Evolutionary conservation across 2,797 vertebrate genomes (phyloP).

Genomic region (Hippopotamyrus pictus): DNA sequence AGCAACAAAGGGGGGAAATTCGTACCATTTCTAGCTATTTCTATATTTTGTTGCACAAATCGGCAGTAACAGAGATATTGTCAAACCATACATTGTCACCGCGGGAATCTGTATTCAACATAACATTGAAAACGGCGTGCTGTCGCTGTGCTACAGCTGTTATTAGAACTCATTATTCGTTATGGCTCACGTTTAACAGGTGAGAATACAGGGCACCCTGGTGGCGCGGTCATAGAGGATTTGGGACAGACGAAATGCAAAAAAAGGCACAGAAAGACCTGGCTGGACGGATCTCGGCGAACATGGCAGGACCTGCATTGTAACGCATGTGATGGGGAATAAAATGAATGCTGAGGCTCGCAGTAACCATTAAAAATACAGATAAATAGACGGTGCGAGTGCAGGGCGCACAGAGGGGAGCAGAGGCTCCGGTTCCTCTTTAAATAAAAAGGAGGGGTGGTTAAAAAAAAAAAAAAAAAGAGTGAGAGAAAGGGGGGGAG

Average conservation of each 20-base stretch:
- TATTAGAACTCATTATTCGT: background rate
- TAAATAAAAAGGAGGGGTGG: conserved; percentile 12
- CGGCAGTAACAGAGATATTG: background rate
- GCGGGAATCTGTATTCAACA: background rate
- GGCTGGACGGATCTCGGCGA: background rate
- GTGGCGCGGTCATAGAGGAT: background rate
- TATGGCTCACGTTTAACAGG: background rate
- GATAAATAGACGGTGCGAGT: background rate
- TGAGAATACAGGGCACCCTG: background rate
- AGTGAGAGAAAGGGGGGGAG: conserved; percentile 21
- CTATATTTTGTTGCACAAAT: background rate
- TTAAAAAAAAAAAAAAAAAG: conserved; percentile 14
- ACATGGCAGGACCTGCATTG: background rate
- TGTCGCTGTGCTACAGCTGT: background rate
- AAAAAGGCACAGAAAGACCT: background rate
- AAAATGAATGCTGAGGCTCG: background rate
- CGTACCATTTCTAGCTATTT: background rate
- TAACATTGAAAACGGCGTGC: background rate
- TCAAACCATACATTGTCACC: background rate
- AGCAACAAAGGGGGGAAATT: background rate
- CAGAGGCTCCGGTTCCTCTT: background rate
- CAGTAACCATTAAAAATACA: background rate
- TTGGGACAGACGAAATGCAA: background rate
- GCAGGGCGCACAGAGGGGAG: background rate
- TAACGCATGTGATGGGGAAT: background rate